A percentile compares a stretch with the other conserved stretches of the same genome.
Conservation (phyloP, 1,140 invertebrate genomes). For the Psix sp. region DNA sequence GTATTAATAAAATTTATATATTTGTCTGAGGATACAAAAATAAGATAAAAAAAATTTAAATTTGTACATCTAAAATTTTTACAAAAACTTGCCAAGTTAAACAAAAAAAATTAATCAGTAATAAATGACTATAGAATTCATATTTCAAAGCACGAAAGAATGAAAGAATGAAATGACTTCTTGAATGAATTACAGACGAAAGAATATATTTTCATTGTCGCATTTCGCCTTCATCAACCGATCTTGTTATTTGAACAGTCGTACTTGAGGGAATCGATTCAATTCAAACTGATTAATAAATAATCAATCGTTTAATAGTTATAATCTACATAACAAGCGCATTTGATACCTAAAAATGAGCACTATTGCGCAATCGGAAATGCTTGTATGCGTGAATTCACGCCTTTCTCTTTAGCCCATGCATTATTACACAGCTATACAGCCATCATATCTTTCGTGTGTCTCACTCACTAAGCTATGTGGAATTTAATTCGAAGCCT, state of each 20-base stretch:
- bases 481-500: conserved; percentile 61
- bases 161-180: no score
- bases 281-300: conserved; percentile 30
- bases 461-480: conserved; percentile 49
- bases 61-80: no score
- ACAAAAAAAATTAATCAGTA: no score
- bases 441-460: conserved; percentile 45
- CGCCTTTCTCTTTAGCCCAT: conserved; percentile 53
- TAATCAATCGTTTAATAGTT: conserved; percentile 6
- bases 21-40: no score
- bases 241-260: conserved; percentile 26
- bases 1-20: no score
- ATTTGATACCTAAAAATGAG: conserved; percentile 8
- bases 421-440: conserved; percentile 23
- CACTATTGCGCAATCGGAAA: conserved; percentile 40
- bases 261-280: conserved; percentile 21
- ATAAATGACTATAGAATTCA: no score
- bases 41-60: no score
- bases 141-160: no score
- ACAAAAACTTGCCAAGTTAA: no score
- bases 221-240: conserved; percentile 4
- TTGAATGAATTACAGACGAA: no score
- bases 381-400: conserved; percentile 26
- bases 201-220: neutral
- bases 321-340: neutral